Conservation (phyloP, 2,797 vertebrate species). For the Sebastes nivosus region DNA sequence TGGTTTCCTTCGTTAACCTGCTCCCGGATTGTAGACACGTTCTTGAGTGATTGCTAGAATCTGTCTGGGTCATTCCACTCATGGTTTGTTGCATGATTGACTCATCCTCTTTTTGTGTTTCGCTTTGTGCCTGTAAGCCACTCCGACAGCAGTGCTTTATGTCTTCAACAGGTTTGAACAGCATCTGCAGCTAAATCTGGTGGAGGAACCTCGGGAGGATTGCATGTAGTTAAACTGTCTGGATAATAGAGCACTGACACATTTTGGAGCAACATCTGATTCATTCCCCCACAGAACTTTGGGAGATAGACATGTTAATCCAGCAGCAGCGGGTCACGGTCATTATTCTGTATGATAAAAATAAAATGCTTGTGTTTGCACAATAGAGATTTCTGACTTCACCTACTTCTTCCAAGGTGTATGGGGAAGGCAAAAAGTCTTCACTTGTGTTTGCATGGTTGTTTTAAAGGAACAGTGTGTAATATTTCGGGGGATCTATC, state of each 20-base stretch:
- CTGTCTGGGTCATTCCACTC: slow-evolving; percentile 44
- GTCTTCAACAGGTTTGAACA: slow-evolving; percentile 65
- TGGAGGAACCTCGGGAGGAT: slow-evolving; percentile 60
- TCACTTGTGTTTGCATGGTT: background rate
- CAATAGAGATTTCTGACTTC: background rate
- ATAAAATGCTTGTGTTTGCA: slow-evolving; percentile 7
- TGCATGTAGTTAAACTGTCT: slow-evolving; percentile 60
- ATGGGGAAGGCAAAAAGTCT: background rate
- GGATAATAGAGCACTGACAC: slow-evolving; percentile 65
- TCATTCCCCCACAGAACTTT: slow-evolving; percentile 49
- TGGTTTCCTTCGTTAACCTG: slow-evolving; percentile 30
- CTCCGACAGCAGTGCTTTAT: slow-evolving; percentile 64
- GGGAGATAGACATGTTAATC: slow-evolving; percentile 40
- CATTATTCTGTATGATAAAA: slow-evolving; percentile 36
- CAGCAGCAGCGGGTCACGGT: slow-evolving; percentile 48
- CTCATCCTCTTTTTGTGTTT: slow-evolving; percentile 45
- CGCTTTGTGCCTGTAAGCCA: slow-evolving; percentile 49
- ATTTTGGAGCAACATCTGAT: slow-evolving; percentile 62
- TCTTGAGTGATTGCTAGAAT: slow-evolving; percentile 40
- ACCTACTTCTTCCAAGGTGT: background rate
- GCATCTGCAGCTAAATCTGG: slow-evolving; percentile 72
- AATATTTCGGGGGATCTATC: too few relatives aligned
- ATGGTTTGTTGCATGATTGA: slow-evolving; percentile 42
- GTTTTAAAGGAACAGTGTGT: background rate
- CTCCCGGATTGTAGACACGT: slow-evolving; percentile 1